Evolutionary conservation across 2,113 vertebrate species (phyloP).

Genomic region (Haplochromis burtoni): DNA sequence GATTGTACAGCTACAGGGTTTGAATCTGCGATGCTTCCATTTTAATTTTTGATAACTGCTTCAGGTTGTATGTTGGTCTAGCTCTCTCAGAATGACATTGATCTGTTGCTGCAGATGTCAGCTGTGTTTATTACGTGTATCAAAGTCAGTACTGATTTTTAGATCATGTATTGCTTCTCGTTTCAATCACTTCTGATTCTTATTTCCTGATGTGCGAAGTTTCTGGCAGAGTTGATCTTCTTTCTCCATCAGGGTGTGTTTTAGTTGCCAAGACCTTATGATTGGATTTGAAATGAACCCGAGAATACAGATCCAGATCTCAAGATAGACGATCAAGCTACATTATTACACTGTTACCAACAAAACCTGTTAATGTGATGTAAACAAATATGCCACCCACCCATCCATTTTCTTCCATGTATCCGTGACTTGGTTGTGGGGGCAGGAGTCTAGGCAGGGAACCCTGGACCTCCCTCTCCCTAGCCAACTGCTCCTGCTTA

Average conservation of each 20-base stretch:
- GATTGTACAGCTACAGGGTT: not conserved
- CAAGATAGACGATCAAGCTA: not conserved
- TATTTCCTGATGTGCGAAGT: not conserved
- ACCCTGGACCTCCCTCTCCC: not conserved
- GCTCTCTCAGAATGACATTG: not conserved
- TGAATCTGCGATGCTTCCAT: not conserved
- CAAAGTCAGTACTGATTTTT: not conserved
- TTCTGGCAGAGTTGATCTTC: not conserved
- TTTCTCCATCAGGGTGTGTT: not conserved
- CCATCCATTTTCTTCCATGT: not conserved
- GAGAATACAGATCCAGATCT: not conserved
- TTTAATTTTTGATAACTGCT: not conserved
- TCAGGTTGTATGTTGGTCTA: not conserved
- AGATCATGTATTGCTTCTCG: not conserved
- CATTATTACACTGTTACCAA: not conserved
- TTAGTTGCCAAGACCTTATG: not conserved
- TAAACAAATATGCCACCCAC: not conserved
- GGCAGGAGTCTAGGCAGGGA: not conserved
- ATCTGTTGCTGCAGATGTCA: not conserved
- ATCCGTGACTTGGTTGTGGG: not conserved
- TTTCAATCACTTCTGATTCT: not conserved
- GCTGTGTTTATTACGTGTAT: not conserved
- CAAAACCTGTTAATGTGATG: not conserved
- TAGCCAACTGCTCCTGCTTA: not conserved
- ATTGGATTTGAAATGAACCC: not conserved